These are phyloP conservation scores for Diploptera punctata DNA, from an alignment of 2,888 invertebrate genomes.

Conservation along the genomic window DNA sequence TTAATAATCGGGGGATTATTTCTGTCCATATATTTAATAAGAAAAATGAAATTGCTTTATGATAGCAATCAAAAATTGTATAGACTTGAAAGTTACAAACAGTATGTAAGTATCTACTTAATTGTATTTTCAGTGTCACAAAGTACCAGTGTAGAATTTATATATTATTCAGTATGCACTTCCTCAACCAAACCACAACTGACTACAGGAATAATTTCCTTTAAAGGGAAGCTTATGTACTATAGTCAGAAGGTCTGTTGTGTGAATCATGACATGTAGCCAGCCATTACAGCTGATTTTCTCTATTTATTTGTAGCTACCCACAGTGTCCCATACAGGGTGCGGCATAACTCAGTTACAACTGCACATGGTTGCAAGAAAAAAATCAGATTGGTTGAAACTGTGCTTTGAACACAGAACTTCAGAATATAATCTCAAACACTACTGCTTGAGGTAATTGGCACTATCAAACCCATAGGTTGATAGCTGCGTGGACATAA, in stretches of 20 bases:
- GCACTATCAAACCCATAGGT: no score
- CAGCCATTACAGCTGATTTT: background rate
- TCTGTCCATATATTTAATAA: conserved; percentile 54
- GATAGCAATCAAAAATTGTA: conserved; percentile 57
- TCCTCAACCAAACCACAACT: background rate
- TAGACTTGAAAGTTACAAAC: conserved; percentile 56
- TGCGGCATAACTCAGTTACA: no score
- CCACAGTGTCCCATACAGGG: no score
- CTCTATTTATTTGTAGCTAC: no score
- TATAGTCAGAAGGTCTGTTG: background rate
- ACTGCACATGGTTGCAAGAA: no score
- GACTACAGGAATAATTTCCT: background rate
- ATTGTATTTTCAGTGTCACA: background rate
- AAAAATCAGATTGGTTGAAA: no score
- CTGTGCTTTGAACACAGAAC: no score
- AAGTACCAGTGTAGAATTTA: background rate
- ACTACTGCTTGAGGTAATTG: no score
- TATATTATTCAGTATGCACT: background rate
- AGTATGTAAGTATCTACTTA: conserved; percentile 53
- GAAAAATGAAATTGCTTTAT: conserved; percentile 58
- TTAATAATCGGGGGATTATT: conserved; percentile 51
- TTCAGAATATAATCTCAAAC: no score
- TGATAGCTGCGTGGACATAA: no score
- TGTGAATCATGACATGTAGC: background rate
- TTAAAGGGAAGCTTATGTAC: background rate